phyloP scores from a whole-genome alignment of 2,113 vertebrate genomes.

The Anarhynchus alexandrinus region DNA sequence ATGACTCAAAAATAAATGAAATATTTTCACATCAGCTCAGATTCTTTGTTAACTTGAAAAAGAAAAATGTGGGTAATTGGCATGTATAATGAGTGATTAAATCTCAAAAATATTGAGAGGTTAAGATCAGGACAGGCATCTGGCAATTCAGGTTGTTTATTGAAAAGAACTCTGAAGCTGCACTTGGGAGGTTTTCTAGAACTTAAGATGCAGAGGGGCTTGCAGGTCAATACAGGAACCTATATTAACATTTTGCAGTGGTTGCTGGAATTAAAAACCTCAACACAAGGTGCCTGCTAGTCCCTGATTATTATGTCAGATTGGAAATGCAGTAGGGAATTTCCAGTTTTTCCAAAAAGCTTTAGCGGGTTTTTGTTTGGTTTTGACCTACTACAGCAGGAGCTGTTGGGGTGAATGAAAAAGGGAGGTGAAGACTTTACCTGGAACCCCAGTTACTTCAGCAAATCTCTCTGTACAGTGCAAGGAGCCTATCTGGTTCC shows the following conservation, averaged over 20 bases:
- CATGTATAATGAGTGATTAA: not conserved
- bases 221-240: not conserved
- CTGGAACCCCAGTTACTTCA: not conserved
- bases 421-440: not conserved
- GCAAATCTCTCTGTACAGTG: not conserved
- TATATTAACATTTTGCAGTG: not conserved
- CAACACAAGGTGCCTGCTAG: not conserved
- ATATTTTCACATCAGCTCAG: not conserved
- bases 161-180: not conserved
- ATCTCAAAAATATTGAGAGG: not conserved
- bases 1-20: not conserved
- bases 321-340: not conserved
- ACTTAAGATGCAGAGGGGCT: not conserved
- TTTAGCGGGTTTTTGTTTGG: not conserved
- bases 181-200: not conserved
- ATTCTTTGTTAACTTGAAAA: not conserved
- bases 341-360: not conserved
- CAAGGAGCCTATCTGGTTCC: not conserved
- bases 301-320: not conserved
- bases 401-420: not conserved
- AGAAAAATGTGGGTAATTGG: not conserved
- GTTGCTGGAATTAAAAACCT: not conserved
- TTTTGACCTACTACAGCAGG: not conserved
- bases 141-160: not conserved
- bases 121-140: not conserved